Evolutionary conservation across 2,113 vertebrate genomes (phyloP).

Genomic region (Oryzias celebensis): DNA sequence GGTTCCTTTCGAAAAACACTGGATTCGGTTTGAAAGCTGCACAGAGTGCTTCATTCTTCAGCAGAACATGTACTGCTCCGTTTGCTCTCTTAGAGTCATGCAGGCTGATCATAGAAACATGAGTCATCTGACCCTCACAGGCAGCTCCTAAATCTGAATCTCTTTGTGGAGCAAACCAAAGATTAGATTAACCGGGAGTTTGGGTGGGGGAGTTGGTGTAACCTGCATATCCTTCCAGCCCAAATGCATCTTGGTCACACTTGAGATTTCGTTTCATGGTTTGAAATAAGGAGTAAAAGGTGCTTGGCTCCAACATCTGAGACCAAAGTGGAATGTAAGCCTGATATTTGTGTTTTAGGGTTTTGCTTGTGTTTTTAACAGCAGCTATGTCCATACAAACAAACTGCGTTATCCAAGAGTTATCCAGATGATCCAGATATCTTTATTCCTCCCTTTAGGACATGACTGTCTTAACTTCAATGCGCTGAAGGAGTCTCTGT

Average conservation of each 20-base stretch:
- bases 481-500: too few species aligned
- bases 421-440: too few species aligned
- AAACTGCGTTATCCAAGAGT: too few species aligned
- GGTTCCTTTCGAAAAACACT: slow-evolving; percentile 5
- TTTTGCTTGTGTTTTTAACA: too few species aligned
- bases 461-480: too few species aligned
- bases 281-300: too few species aligned
- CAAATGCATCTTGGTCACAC: slow-evolving; percentile 26
- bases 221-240: slow-evolving; percentile 22
- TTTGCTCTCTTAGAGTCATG: slow-evolving; percentile 71
- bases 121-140: slow-evolving; percentile 73
- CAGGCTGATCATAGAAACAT: slow-evolving; percentile 73
- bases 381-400: too few species aligned
- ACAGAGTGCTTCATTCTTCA: slow-evolving; percentile 46
- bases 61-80: slow-evolving; percentile 51
- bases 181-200: slow-evolving; percentile 50
- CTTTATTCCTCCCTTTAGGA: too few species aligned
- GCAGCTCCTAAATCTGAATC: slow-evolving; percentile 60
- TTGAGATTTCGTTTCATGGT: slow-evolving; percentile 18
- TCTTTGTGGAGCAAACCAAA: slow-evolving; percentile 57
- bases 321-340: slow-evolving; percentile 63
- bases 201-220: slow-evolving; percentile 46
- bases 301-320: slow-evolving; percentile 2
- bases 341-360: not conserved
- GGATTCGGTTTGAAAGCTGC: slow-evolving; percentile 28